Evolutionary conservation across 2,888 invertebrate species (phyloP), one percentile per base, ranked within the genome.

Genomic region (Sphaeridia pumilis): DNA sequence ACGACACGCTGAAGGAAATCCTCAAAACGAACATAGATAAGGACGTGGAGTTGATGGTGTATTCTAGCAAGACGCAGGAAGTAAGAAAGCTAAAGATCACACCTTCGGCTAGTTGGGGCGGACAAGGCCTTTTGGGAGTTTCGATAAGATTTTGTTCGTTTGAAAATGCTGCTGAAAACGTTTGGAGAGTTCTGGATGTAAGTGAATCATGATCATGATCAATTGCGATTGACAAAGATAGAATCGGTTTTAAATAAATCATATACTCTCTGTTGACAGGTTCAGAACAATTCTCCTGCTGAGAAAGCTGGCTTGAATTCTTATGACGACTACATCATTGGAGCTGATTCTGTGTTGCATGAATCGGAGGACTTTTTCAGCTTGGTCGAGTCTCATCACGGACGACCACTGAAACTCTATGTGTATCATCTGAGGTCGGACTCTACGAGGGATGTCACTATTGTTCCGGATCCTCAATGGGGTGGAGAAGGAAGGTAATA

Each of bases 61-160:
- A 94, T 71, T 98, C 92, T 70, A 95, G 94, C 71, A 99, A 98
- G 77, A 89, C 89, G 14, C 95, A 97, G 73, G 78, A 78, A 26
- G 83, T 95, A 2, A 79, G 98, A 45, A 87, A 92, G 71, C 82
- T 95, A 10, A 80, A 78, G 58, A 84, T 98, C 54, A 82, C 83
- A 27, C 98, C 98, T 0, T 89, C 85, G 68, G 82, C 83, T 63
- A 80, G 79, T 52, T 98, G 98, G 98, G 98, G 97, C 57, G 98
- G 98, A 0, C 94, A 95, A 70, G 98, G 98, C 0, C 75, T 95
- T 26, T 77, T 99, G 42, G 98, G 98, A 36, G 93, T 98, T 59
- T 95, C 94, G 70, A 97, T 98, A 67, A 79, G 93, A 51, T 98
- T 98, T 74, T 98, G 97, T 72, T 97, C 97, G 0, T 99, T 99